Percentiles rank a stretch among this genome's conserved stretches.
Conservation (phyloP, 1,140 invertebrate species). For the Bathynomus jamesi region DNA sequence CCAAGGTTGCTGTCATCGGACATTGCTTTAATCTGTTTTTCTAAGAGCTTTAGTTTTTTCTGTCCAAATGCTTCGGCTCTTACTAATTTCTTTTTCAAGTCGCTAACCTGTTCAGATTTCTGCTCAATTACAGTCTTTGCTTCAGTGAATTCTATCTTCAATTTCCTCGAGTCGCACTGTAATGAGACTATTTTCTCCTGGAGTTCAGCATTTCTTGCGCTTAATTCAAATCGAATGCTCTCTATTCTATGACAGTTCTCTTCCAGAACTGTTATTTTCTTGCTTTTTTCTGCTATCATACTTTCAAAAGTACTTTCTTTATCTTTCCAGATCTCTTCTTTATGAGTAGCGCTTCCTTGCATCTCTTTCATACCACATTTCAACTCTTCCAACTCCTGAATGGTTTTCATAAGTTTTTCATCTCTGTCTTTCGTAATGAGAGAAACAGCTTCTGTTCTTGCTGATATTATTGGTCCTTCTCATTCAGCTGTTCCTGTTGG, state of each 20-base stretch:
- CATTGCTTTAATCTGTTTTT: conserved; percentile 68
- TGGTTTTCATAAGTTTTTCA: conserved; percentile 57
- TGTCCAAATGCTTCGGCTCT: conserved; percentile 73
- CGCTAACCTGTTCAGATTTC: conserved; percentile 60
- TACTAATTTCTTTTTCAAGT: conserved; percentile 69
- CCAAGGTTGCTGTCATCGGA: conserved; percentile 49
- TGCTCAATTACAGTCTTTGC: conserved; percentile 14
- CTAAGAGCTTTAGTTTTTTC: conserved; percentile 70
- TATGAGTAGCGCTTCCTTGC: conserved; percentile 63
- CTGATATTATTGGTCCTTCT: conserved; percentile 77
- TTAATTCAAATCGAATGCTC: conserved; percentile 51
- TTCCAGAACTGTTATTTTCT: conserved; percentile 42
- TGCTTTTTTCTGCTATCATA: conserved; percentile 52
- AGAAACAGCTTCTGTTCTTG: conserved; percentile 69
- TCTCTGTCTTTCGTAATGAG: conserved; percentile 65
- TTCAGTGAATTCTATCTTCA: conserved; percentile 38
- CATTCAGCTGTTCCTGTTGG: conserved; percentile 51
- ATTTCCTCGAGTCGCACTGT: conserved; percentile 41
- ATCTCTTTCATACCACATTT: conserved; percentile 69
- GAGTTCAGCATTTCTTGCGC: conserved; percentile 49
- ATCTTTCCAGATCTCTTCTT: conserved; percentile 61
- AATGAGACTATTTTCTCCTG: conserved; percentile 49
- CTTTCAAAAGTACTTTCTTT: conserved; percentile 55
- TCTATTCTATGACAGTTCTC: conserved; percentile 40
- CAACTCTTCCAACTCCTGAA: conserved; percentile 65